These are phyloP conservation scores for Iphiclides podalirius DNA, from an alignment of 2,888 invertebrate genomes.

Conservation along the genomic window DNA sequence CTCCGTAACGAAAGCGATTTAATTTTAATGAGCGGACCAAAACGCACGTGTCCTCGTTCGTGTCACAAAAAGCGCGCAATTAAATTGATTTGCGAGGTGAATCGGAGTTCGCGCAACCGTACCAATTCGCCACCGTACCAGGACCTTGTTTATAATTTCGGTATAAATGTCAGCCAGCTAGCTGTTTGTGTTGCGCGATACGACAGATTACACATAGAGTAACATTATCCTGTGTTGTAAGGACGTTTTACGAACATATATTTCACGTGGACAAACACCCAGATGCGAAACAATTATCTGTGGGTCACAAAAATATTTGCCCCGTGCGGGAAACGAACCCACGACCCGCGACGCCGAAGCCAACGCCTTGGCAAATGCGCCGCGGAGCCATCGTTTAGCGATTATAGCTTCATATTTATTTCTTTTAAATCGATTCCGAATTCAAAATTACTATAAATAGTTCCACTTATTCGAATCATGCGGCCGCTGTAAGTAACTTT, in stretches of 20 bases:
- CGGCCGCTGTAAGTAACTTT: too few species aligned
- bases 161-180: neutral
- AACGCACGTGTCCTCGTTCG: conserved; percentile 30
- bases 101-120: conserved; percentile 23
- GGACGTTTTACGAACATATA: too few species aligned
- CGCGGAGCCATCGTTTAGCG: too few species aligned
- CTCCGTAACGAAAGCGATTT: conserved; percentile 31
- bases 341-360: too few species aligned
- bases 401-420: neutral
- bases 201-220: too few species aligned
- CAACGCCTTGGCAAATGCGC: too few species aligned
- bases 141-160: conserved; percentile 14
- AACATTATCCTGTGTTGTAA: too few species aligned
- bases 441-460: neutral
- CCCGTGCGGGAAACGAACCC: too few species aligned
- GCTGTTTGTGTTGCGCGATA: neutral
- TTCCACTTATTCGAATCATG: too few species aligned
- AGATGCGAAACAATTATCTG: too few species aligned
- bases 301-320: too few species aligned
- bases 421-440: neutral
- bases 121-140: conserved; percentile 5
- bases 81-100: conserved; percentile 25
- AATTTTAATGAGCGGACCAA: conserved; percentile 39
- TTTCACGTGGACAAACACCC: too few species aligned
- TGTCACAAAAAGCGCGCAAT: conserved; percentile 27